Percentiles rank a stretch among this genome's conserved stretches.
These are phyloP conservation scores for Sebastes itinus DNA, from an alignment of 2,797 vertebrate genomes.

Conservation along the genomic window DNA sequence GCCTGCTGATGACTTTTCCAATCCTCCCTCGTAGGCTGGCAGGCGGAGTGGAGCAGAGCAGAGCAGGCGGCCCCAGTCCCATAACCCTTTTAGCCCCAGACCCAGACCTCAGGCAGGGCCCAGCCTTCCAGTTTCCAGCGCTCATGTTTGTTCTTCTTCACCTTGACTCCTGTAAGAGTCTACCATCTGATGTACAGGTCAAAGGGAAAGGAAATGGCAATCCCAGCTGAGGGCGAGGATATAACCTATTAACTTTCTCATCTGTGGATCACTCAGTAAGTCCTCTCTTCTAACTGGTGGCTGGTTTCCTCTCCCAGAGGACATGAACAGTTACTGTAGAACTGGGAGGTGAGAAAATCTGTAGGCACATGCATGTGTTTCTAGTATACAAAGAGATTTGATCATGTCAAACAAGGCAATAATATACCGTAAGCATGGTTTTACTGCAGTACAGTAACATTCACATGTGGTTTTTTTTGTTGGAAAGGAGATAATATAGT, in stretches of 20 bases:
- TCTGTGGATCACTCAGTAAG: conserved; percentile 70
- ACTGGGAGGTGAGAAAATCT: conserved; percentile 28
- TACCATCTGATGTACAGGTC: conserved; percentile 81
- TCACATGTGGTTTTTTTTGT: conserved; percentile 12
- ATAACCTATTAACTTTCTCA: conserved; percentile 67
- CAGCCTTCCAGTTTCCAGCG: conserved; percentile 40
- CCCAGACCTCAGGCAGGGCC: conserved; percentile 49
- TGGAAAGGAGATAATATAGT: conserved; percentile 21
- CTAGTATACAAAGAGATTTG: background rate
- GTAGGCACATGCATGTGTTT: background rate
- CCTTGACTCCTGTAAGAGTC: conserved; percentile 84
- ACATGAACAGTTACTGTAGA: conserved; percentile 42
- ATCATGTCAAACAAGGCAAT: conserved; percentile 9
- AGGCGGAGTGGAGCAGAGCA: conserved; percentile 46
- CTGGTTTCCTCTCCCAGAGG: conserved; percentile 61
- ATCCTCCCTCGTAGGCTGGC: conserved; percentile 73
- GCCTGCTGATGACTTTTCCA: conserved; percentile 90
- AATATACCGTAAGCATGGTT: background rate
- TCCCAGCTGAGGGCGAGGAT: conserved; percentile 81
- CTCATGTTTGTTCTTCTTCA: conserved; percentile 86
- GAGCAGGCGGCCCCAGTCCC: conserved; percentile 26
- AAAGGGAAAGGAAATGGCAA: conserved; percentile 85
- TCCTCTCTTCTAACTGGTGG: conserved; percentile 54
- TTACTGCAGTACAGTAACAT: background rate
- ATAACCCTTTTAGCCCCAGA: conserved; percentile 39